Percentiles rank a stretch among this genome's conserved stretches.
Conservation (phyloP, 1,140 invertebrate genomes). For the Neomicropteryx cornuta region DNA sequence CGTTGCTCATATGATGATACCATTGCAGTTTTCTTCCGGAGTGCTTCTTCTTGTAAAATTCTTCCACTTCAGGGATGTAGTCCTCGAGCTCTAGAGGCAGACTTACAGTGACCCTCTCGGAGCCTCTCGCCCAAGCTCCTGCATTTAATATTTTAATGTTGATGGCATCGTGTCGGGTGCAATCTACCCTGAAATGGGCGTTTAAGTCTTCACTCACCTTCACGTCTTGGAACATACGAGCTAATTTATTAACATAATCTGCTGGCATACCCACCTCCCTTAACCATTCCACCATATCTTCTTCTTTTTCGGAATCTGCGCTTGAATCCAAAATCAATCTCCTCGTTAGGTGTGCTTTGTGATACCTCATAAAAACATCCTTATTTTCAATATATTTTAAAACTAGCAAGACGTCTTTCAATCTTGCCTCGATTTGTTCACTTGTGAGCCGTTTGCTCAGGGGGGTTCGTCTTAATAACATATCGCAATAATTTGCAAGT, state of each 20-base stretch:
- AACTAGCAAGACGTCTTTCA: slow-evolving; percentile 89
- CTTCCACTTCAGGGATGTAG: slow-evolving; percentile 94
- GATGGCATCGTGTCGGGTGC: slow-evolving; percentile 56
- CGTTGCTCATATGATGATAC: slow-evolving; percentile 99
- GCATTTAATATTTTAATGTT: slow-evolving; percentile 96
- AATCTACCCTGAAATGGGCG: slow-evolving; percentile 74
- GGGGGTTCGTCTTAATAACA: slow-evolving; percentile 92
- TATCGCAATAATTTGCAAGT: slow-evolving; percentile 99
- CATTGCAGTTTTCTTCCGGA: slow-evolving; percentile 97
- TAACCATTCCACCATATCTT: slow-evolving; percentile 97
- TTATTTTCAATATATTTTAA: slow-evolving; percentile 99
- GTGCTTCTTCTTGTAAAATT: slow-evolving; percentile 94
- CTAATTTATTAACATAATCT: slow-evolving; percentile 97
- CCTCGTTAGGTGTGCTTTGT: slow-evolving; percentile 95
- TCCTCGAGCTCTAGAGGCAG: slow-evolving; percentile 95
- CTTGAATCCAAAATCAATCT: slow-evolving; percentile 92
- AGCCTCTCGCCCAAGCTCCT: slow-evolving; percentile 93
- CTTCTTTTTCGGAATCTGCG: slow-evolving; percentile 98
- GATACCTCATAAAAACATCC: slow-evolving; percentile 99
- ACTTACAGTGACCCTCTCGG: slow-evolving; percentile 89
- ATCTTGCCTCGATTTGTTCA: slow-evolving; percentile 92
- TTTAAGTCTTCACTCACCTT: slow-evolving; percentile 99
- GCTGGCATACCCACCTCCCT: slow-evolving; percentile 97
- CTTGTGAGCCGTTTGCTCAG: slow-evolving; percentile 93
- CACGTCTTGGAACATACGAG: slow-evolving; percentile 96